Evolutionary conservation across 2,888 invertebrate species (phyloP).

Genomic region (Polylopha cassiicola): DNA sequence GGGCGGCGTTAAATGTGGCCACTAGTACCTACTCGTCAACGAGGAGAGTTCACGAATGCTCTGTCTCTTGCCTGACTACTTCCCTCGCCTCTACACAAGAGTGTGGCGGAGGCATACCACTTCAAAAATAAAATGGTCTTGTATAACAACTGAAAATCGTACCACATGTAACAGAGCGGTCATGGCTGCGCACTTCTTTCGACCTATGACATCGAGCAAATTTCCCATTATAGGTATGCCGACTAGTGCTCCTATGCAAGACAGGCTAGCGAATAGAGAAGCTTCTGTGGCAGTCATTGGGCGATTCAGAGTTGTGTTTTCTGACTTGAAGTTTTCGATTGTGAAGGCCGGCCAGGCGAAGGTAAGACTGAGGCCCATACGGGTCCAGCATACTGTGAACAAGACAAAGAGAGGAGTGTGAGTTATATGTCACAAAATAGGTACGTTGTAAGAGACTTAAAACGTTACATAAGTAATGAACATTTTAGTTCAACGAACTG

Average conservation of each 20-base stretch:
- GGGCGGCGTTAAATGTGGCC: no score
- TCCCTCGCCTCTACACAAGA: no score
- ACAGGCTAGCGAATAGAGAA: slow-evolving; percentile 30
- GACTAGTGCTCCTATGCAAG: slow-evolving; percentile 29
- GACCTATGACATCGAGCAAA: slow-evolving; percentile 29
- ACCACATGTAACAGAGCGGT: slow-evolving; percentile 28
- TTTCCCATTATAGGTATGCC: slow-evolving; percentile 28
- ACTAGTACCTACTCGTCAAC: no score
- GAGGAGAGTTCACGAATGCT: no score
- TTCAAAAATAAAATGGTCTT: slow-evolving; percentile 1
- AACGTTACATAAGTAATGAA: background rate
- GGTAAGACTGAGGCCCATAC: slow-evolving; percentile 27
- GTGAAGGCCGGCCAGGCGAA: slow-evolving; percentile 34
- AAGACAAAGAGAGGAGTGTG: background rate
- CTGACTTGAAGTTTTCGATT: slow-evolving; percentile 27
- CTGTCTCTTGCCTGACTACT: no score
- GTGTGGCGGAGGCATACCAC: no score
- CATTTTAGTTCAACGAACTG: no score
- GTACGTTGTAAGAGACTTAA: no score
- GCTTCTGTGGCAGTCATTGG: slow-evolving; percentile 32
- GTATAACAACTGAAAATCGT: slow-evolving; percentile 2
- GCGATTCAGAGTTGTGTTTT: slow-evolving; percentile 30
- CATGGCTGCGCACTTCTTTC: slow-evolving; percentile 29
- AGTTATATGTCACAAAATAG: background rate
- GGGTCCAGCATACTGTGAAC: slow-evolving; percentile 28